A percentile compares a stretch with the other conserved stretches of the same genome.
Conservation (phyloP, 2,113 vertebrate species). For the Callaeas wilsoni region DNA sequence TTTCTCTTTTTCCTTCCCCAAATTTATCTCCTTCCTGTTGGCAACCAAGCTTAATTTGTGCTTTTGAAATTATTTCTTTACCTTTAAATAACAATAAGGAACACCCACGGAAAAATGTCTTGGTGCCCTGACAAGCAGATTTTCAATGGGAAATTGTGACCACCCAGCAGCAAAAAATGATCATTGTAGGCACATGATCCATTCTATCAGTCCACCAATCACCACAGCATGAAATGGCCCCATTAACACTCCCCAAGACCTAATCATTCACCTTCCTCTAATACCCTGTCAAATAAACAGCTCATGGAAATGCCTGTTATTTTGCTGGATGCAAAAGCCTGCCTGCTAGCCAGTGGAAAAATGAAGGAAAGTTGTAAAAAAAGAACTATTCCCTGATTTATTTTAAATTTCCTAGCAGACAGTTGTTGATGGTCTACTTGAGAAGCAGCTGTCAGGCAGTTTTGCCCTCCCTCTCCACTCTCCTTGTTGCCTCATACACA, state of each 20-base stretch:
- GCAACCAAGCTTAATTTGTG: neutral
- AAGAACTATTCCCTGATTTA: neutral
- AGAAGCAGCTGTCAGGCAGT: constrained; percentile 20
- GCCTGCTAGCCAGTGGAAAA: neutral
- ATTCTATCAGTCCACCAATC: constrained; percentile 35
- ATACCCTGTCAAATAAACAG: neutral
- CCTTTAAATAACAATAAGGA: constrained; percentile 44
- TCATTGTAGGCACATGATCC: constrained; percentile 30
- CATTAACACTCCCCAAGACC: neutral
- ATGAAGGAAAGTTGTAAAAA: neutral
- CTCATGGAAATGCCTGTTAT: neutral
- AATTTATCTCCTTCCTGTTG: constrained; percentile 15
- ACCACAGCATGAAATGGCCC: constrained; percentile 30
- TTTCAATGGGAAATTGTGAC: constrained; percentile 31
- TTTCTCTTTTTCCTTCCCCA: neutral
- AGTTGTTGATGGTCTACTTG: neutral
- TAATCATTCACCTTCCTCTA: neutral
- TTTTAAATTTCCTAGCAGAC: neutral
- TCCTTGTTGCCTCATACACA: neutral
- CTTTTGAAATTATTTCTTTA: constrained; percentile 22
- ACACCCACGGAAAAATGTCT: constrained; percentile 1
- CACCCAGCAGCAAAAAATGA: neutral
- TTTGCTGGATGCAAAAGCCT: neutral
- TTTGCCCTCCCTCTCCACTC: neutral
- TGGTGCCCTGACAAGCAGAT: constrained; percentile 11